phyloP scores from a whole-genome alignment of 2,797 vertebrate genomes.

The Manis crassicaudata region DNA sequence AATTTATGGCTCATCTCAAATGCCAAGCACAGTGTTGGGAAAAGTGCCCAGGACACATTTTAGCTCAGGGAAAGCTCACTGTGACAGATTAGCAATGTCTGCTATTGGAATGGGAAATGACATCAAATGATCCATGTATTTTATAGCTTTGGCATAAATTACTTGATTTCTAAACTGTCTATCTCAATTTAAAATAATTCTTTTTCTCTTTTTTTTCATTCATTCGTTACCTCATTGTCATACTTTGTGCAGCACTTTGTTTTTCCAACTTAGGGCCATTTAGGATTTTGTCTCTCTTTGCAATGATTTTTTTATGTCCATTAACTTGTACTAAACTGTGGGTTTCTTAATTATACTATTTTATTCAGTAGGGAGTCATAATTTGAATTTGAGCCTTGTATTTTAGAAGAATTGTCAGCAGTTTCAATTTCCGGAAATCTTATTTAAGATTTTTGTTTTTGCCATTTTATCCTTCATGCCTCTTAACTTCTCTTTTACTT shows the following conservation, averaged over 20 bases:
- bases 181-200: neutral
- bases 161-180: neutral
- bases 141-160: neutral
- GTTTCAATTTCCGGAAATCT: neutral
- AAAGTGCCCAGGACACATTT: neutral
- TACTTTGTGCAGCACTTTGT: neutral
- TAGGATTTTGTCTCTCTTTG: neutral
- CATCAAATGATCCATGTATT: neutral
- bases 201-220: neutral
- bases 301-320: neutral
- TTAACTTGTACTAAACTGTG: neutral
- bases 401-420: neutral
- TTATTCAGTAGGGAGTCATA: neutral
- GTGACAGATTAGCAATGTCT: neutral
- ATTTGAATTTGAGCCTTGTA: neutral
- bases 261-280: neutral
- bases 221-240: neutral
- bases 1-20: neutral
- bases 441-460: neutral
- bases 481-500: neutral
- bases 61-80: neutral
- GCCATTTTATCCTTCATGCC: neutral
- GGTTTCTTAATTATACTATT: neutral
- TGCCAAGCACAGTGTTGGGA: neutral
- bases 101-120: neutral